Evolutionary conservation across 2,797 vertebrate species (phyloP), one percentile per base, ranked within the genome.

Genomic region (Tolypeutes matacus): DNA sequence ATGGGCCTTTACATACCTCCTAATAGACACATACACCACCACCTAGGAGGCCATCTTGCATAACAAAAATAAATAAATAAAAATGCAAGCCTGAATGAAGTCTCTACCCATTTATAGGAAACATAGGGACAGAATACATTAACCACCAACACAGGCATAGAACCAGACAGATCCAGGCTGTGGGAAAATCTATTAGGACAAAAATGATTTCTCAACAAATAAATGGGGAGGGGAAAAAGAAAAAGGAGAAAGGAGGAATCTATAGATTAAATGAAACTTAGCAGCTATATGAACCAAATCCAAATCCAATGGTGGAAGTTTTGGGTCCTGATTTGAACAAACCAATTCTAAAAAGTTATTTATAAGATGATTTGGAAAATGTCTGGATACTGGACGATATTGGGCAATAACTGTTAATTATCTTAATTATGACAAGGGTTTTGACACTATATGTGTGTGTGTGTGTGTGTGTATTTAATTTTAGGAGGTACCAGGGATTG

Each of bases 281-380:
- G 72, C 23, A 89, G n/a, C 53, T 18, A n/a, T 36, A 42, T 34
- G 84, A 96, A 62, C 67, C 34, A 92, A 94, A 94, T 64, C 73
- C 78, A 91, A 5, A 7, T 58, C 73, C 78, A 89, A 5, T 9
- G n/a, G 64, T 53, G 80, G 46, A 72, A 58, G 62, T 73, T 49
- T 21, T 20, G 31, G 75, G 60, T 89, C 58, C 60, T 60, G 53
- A 89, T 2, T 8, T 8, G 60, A 80, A 95, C 60, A 90, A 86
- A 67, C 36, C 56, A 70, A 67, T 75, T 88, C 83, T 86, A 80
- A 17, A 60, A 72, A 86, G 65, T 62, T 12, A 84, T 65, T 92
- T 92, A 75, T 13, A 67, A 67, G 49, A 91, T 25, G 21, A 81
- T 29, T 36, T 89, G 65, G n/a, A n/a, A 88, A 87, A 83, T 21